Evolutionary conservation across 2,797 vertebrate genomes (phyloP).

Genomic region (Alosa sapidissima): DNA sequence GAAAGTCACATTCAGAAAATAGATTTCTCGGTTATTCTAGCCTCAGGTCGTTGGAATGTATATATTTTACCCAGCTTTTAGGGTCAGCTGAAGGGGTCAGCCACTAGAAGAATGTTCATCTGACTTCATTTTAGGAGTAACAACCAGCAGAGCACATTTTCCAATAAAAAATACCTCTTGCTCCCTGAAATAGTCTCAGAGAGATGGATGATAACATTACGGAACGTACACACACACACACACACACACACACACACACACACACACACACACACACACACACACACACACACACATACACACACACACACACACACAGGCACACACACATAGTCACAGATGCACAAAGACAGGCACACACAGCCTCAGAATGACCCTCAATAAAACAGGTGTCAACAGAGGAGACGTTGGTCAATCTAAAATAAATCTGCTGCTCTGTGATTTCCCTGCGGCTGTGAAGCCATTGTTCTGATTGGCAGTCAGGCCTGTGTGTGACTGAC

Average conservation of each 20-base stretch:
- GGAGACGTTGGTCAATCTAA: slow-evolving; percentile 12
- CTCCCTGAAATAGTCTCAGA: neutral
- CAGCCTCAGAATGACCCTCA: neutral
- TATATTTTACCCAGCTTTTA: slow-evolving; percentile 4
- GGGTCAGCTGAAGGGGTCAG: neutral
- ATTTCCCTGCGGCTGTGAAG: neutral
- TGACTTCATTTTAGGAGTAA: slow-evolving; percentile 12
- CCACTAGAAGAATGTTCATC: slow-evolving; percentile 7
- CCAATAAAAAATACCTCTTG: slow-evolving; percentile 8
- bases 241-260: slow-evolving; percentile 2
- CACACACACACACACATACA: neutral
- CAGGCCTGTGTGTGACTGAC: neutral
- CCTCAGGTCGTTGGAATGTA: slow-evolving; percentile 22
- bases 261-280: neutral
- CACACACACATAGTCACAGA: neutral
- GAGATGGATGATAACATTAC: slow-evolving; percentile 33
- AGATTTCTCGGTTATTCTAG: neutral
- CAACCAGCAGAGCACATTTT: neutral
- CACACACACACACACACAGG: neutral
- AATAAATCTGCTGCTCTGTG: neutral
- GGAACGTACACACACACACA: neutral
- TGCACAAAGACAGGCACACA: neutral
- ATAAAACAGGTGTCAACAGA: neutral
- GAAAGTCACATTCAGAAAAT: slow-evolving; percentile 19
- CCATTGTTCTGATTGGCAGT: slow-evolving; percentile 23